Percentiles rank a stretch among this genome's conserved stretches.
Conservation (phyloP, 2,888 invertebrate species). For the Drosophila mercatorum region DNA sequence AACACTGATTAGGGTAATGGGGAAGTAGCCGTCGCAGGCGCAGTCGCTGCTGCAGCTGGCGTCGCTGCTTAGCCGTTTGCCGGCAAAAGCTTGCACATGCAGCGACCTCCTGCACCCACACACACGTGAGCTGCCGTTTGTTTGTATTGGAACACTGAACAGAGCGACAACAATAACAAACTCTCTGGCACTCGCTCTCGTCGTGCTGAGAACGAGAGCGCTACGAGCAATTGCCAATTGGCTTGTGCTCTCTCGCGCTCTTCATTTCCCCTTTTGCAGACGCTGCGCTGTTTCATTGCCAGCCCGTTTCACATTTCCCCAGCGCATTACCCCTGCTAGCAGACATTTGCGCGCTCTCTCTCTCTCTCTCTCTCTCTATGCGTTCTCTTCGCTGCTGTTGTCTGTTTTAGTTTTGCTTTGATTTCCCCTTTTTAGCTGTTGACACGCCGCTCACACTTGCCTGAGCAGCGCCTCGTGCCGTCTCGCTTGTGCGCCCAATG, state of each 20-base stretch:
- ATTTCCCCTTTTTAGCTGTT: conserved; percentile 39
- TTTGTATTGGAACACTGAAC: conserved; percentile 26
- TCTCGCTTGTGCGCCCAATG: conserved; percentile 67
- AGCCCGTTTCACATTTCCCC: conserved; percentile 61
- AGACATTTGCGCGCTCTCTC: conserved; percentile 17
- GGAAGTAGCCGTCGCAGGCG: conserved; percentile 40
- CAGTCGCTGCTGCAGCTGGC: conserved; percentile 34
- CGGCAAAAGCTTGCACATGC: conserved; percentile 66
- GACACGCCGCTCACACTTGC: conserved; percentile 35
- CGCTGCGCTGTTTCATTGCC: conserved; percentile 65
- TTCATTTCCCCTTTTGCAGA: conserved; percentile 67
- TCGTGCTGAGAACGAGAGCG: conserved; percentile 27
- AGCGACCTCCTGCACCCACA: conserved; percentile 23
- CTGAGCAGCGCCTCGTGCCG: conserved; percentile 43
- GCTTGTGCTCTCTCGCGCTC: conserved; percentile 17
- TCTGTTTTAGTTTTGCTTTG: conserved; percentile 17
- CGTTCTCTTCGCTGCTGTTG: conserved; percentile 13
- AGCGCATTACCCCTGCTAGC: conserved; percentile 56
- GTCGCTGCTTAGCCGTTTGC: conserved; percentile 42
- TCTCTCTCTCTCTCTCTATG: background rate
- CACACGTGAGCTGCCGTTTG: conserved; percentile 19
- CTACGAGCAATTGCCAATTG: conserved; percentile 17
- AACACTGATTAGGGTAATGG: conserved; percentile 1
- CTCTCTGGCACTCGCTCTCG: conserved; percentile 13
- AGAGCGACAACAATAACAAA: conserved; percentile 48